phyloP scores from a whole-genome alignment of 2,888 invertebrate species.

The Andrena minutula region DNA sequence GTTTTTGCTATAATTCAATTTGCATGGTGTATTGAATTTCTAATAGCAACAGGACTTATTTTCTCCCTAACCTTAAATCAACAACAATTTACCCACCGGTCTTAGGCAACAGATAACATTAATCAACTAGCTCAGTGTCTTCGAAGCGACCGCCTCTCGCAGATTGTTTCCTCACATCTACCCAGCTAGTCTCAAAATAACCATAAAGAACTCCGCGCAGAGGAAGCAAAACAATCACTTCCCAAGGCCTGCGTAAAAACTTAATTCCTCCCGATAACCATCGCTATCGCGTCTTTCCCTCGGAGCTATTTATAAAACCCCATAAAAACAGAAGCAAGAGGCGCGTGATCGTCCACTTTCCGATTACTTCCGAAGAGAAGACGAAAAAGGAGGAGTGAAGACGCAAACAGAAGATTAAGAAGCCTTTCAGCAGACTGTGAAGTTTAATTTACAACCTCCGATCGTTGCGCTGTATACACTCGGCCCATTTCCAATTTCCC shows the following conservation, averaged over 20 bases:
- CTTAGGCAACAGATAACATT: neutral
- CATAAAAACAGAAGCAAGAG: neutral
- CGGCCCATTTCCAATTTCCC: constrained; percentile 6
- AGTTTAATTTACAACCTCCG: constrained; percentile 9
- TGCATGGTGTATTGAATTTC: no score
- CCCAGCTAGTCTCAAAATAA: neutral
- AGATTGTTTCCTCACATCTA: neutral
- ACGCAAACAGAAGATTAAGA: neutral
- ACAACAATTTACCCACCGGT: neutral
- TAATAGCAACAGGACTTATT: neutral
- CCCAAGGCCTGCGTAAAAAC: neutral
- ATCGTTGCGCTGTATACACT: neutral
- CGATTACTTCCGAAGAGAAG: neutral
- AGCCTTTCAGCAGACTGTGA: constrained; percentile 3
- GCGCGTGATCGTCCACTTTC: neutral
- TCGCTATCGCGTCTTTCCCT: neutral
- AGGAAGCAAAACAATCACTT: neutral
- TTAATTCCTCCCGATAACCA: neutral
- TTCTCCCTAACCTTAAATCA: neutral
- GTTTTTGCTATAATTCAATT: no score
- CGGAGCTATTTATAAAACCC: neutral
- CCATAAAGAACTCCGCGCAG: neutral
- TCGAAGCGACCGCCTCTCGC: neutral
- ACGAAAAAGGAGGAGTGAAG: neutral
- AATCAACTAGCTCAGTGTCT: neutral